Base-by-base conservation (phyloP, 2,113 vertebrate species). In the Vanacampus margaritifer region DNA sequence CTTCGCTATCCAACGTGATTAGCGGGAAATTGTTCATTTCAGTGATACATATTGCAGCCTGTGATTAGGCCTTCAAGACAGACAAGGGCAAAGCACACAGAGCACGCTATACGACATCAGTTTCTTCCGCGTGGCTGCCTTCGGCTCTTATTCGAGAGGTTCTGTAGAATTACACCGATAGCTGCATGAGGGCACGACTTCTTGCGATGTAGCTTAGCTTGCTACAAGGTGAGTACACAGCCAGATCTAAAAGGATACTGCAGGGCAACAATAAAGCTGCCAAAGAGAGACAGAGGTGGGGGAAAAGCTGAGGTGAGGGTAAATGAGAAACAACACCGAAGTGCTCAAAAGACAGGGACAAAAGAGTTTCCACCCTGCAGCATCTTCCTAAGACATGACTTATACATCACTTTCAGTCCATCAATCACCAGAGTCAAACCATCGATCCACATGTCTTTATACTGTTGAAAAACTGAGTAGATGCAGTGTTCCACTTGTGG, bases 321-420 rank as follows among this genome's bases (percentile, higher is more conserved):
- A 78, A 78, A 87, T 81, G 81, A 84, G 78, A 83, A 84, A 82
- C 80, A 84, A 69, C 71, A 59, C 75, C 13, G 14, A 67, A 78
- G 64, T 48, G 62, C 72, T 78, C 60, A 67, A 66, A 84, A 74
- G 78, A 85, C 87, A 73, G 76, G 62, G 65, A 86, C 81, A 86
- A 83, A 85, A 80, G 69, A 85, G 79, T 77, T 73, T 62, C 73
- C 69, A 59, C 65, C 66, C 68, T 26, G 70, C 68, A 75, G 80
- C 73, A 72, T 69, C 72, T 73, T 78, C 71, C 56, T 45, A 32
- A 66, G 80, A 84, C 78, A 68, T 58, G 60, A 73, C 82, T 80
- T 78, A 88, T 86, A 75, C 79, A 85, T 86, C 84, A 80, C 79
- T 68, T 69, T 71, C 26, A 57, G 60, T 10, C 77, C 75, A 86